A percentile compares a stretch with the other conserved stretches of the same genome.
phyloP scores from a whole-genome alignment of 64 coral and sea anemone species.

The Pachyseris speciosa region DNA sequence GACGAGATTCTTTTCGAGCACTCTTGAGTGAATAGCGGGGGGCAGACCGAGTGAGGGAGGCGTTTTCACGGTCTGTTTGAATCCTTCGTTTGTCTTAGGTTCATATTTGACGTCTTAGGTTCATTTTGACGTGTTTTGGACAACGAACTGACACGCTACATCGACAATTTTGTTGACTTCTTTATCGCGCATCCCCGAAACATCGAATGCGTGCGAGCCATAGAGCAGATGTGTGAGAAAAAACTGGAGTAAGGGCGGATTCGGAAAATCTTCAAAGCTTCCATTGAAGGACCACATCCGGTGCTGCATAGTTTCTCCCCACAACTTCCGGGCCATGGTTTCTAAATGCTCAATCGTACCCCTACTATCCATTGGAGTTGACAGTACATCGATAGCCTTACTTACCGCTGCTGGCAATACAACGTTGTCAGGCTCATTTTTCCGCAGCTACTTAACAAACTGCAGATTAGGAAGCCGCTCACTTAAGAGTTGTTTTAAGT shows the following conservation, averaged over 20 bases:
- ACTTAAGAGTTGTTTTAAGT: neutral
- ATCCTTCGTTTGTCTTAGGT: neutral
- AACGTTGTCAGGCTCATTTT: neutral
- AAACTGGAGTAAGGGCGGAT: too few species aligned
- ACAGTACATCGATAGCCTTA: neutral
- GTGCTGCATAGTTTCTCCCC: too few species aligned
- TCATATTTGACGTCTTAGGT: neutral
- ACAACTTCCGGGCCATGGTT: too few species aligned
- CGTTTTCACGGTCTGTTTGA: neutral
- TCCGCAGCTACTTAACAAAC: neutral
- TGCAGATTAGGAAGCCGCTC: neutral
- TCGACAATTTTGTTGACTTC: neutral
- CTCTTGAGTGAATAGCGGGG: conserved; percentile 3
- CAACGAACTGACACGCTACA: too few species aligned
- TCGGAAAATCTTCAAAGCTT: too few species aligned
- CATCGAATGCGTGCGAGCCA: too few species aligned
- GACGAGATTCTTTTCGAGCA: neutral
- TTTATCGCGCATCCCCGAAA: too few species aligned
- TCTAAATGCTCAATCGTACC: too few species aligned
- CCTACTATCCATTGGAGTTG: neutral
- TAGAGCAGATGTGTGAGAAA: too few species aligned
- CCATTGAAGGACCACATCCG: too few species aligned
- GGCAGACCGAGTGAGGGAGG: neutral
- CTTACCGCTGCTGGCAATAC: neutral
- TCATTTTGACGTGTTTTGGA: neutral